These are phyloP conservation scores for Talpa occidentalis DNA, from an alignment of 2,113 vertebrate genomes.

Conservation along the genomic window DNA sequence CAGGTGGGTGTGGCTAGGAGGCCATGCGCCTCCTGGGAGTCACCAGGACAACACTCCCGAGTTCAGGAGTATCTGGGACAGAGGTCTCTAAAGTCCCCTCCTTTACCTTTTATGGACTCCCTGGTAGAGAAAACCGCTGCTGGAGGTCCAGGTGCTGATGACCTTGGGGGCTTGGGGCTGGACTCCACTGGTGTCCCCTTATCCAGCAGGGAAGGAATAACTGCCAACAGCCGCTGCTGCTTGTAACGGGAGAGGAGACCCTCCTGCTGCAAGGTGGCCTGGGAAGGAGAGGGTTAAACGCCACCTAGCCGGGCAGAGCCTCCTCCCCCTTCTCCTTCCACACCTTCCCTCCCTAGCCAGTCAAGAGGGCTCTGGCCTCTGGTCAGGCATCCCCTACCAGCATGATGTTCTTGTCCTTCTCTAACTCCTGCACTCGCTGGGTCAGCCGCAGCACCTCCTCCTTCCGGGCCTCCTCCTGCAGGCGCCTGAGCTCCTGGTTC, in stretches of 20 bases:
- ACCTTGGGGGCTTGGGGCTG: not conserved
- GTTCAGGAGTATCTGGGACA: not conserved
- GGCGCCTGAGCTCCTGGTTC: slow-evolving; percentile 77
- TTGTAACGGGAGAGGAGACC: slow-evolving; percentile 82
- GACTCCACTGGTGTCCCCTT: not conserved
- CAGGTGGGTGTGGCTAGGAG: not conserved
- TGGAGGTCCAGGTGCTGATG: not conserved
- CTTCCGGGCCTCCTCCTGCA: slow-evolving; percentile 80
- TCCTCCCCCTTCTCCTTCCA: not conserved
- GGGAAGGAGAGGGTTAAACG: slow-evolving; percentile 57
- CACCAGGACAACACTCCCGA: not conserved
- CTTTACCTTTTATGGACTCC: slow-evolving; percentile 39
- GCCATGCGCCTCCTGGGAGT: not conserved
- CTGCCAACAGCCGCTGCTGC: slow-evolving; percentile 72
- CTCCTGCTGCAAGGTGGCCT: slow-evolving; percentile 85
- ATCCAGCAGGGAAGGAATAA: not conserved
- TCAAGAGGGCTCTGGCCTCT: not conserved
- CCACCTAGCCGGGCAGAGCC: not conserved
- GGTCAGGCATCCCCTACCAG: slow-evolving; percentile 66
- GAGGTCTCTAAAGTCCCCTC: not conserved
- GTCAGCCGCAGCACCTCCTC: slow-evolving; percentile 75
- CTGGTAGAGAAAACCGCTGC: not conserved
- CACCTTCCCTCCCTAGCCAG: not conserved
- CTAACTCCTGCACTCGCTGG: slow-evolving; percentile 75
- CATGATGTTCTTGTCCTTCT: slow-evolving; percentile 85